Evolutionary conservation across 2,113 vertebrate species (phyloP).

Genomic region (Xenotilapia flavipinnis): DNA sequence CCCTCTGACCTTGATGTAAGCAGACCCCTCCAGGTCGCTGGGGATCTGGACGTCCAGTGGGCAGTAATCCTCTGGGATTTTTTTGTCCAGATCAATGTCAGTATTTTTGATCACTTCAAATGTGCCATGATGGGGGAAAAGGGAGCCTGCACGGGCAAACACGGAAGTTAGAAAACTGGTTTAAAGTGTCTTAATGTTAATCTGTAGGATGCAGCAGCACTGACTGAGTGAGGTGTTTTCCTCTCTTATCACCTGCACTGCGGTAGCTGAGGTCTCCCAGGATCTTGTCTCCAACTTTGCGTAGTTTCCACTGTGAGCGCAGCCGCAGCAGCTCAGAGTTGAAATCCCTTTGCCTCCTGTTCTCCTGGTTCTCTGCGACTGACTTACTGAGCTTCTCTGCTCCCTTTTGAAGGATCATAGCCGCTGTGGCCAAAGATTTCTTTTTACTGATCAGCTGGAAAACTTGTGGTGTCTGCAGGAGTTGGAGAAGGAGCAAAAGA

Average conservation of each 20-base stretch:
- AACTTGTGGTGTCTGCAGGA: conserved; percentile 81
- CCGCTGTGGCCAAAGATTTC: conserved; percentile 90
- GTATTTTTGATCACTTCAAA: conserved; percentile 99
- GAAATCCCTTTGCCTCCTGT: conserved; percentile 92
- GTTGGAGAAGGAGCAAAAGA: neutral
- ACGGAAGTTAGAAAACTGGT: neutral
- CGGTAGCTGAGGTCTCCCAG: conserved; percentile 96
- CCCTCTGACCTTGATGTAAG: conserved; percentile 86
- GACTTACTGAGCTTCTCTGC: conserved; percentile 93
- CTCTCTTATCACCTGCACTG: conserved; percentile 80
- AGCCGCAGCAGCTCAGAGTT: conserved; percentile 90
- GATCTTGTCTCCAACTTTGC: conserved; percentile 97
- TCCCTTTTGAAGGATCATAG: conserved; percentile 88
- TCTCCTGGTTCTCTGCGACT: conserved; percentile 90
- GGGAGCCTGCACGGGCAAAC: conserved; percentile 75
- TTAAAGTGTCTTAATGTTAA: neutral
- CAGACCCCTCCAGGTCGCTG: conserved; percentile 94
- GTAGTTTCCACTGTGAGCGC: conserved; percentile 97
- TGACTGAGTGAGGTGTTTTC: neutral
- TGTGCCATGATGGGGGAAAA: conserved; percentile 94
- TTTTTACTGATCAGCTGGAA: conserved; percentile 94
- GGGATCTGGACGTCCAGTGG: conserved; percentile 94
- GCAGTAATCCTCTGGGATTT: conserved; percentile 95
- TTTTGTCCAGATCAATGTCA: conserved; percentile 95
- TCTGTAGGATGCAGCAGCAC: neutral